Evolutionary conservation across 2,113 vertebrate species (phyloP).

Genomic region (Notothenia coriiceps): DNA sequence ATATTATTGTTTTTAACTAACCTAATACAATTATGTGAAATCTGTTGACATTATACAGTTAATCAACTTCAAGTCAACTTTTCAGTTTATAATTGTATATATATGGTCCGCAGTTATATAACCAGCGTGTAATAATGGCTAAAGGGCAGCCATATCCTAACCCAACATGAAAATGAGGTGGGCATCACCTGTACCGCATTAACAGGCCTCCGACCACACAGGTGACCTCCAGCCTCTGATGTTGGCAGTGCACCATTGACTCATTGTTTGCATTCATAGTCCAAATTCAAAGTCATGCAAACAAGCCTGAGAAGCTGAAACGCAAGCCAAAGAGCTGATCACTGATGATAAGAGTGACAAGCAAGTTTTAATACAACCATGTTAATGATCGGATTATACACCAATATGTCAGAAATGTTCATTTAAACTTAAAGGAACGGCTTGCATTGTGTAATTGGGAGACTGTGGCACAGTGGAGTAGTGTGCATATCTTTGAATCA

Average conservation of each 20-base stretch:
- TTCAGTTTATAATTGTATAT: too few species aligned
- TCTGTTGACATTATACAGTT: too few species aligned
- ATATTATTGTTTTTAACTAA: too few species aligned
- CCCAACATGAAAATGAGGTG: conserved; percentile 41
- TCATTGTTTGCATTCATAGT: not conserved
- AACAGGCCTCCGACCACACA: not conserved
- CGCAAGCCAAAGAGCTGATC: not conserved
- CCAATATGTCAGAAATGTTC: too few species aligned
- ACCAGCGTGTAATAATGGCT: not conserved
- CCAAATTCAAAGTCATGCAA: conserved; percentile 64
- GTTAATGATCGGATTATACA: not conserved
- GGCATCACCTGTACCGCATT: not conserved
- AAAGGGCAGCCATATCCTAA: not conserved
- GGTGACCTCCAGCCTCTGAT: not conserved
- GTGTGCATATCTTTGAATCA: too few species aligned
- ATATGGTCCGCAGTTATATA: not conserved
- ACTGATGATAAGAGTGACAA: not conserved
- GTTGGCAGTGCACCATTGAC: conserved; percentile 1
- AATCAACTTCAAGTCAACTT: too few species aligned
- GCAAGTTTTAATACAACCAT: not conserved
- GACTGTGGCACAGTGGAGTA: too few species aligned
- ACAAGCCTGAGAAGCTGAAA: conserved; percentile 12
- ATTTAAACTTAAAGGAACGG: too few species aligned
- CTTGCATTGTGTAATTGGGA: too few species aligned
- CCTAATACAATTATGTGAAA: too few species aligned